Conservation (phyloP, 2,888 invertebrate species). For the Cactoblastis cactorum region DNA sequence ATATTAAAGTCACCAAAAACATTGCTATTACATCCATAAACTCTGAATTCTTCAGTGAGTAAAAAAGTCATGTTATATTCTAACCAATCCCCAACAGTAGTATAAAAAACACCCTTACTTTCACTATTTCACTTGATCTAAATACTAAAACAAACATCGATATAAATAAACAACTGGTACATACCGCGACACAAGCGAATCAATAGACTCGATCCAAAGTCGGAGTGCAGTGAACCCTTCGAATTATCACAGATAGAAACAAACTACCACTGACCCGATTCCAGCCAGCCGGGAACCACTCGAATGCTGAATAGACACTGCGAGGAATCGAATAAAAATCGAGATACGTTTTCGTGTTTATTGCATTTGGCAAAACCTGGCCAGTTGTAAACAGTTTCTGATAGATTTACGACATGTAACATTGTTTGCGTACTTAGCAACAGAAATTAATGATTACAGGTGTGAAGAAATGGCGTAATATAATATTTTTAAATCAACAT, state of each 20-base stretch:
- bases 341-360: constrained; percentile 48
- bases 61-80: too few relatives aligned
- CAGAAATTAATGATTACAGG: background rate
- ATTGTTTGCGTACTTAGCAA: constrained; percentile 5
- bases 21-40: too few relatives aligned
- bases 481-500: too few relatives aligned
- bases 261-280: constrained; percentile 40
- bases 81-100: too few relatives aligned
- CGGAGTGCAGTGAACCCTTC: constrained; percentile 17
- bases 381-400: constrained; percentile 36
- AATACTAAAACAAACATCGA: too few relatives aligned
- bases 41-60: too few relatives aligned
- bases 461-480: background rate
- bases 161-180: background rate
- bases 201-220: constrained; percentile 12
- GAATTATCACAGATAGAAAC: constrained; percentile 20
- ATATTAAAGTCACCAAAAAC: too few relatives aligned
- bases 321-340: constrained; percentile 52
- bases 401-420: constrained; percentile 16
- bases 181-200: constrained; percentile 7
- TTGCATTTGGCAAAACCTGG: constrained; percentile 52
- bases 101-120: too few relatives aligned
- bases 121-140: too few relatives aligned
- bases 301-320: constrained; percentile 22
- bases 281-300: constrained; percentile 38